Conservation (phyloP, 2,113 vertebrate genomes). For the Trematomus loennbergii region DNA sequence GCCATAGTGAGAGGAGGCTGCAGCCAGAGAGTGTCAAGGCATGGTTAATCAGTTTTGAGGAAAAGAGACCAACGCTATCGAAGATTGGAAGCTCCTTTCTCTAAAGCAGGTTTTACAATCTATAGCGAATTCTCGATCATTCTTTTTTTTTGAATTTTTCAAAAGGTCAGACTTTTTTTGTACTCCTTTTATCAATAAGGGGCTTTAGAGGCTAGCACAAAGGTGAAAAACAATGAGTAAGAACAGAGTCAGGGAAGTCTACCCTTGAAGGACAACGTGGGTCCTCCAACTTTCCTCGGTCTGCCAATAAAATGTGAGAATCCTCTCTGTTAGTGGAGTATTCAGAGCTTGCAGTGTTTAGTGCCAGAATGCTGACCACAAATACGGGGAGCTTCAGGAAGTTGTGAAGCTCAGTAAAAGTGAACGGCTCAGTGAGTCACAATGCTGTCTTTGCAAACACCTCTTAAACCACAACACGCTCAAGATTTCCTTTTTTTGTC, state of each 20-base stretch:
- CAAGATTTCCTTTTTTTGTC: constrained; percentile 65
- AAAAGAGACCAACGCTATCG: constrained; percentile 56
- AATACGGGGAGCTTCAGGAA: constrained; percentile 75
- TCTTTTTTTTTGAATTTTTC: constrained; percentile 34
- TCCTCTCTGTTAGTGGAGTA: constrained; percentile 50
- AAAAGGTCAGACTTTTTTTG: constrained; percentile 52
- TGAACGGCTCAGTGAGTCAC: constrained; percentile 78
- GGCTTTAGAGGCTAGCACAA: constrained; percentile 42
- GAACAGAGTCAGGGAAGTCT: constrained; percentile 36
- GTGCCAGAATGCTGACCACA: constrained; percentile 64
- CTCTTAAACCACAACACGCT: constrained; percentile 76
- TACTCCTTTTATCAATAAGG: constrained; percentile 17
- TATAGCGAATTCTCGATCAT: constrained; percentile 59
- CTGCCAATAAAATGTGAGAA: constrained; percentile 72
- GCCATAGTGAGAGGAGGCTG: constrained; percentile 46
- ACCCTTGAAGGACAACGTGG: constrained; percentile 61
- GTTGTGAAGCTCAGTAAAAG: constrained; percentile 79
- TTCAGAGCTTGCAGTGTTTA: constrained; percentile 67
- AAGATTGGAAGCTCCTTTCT: constrained; percentile 42
- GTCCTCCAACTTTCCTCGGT: constrained; percentile 52
- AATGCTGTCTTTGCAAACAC: constrained; percentile 73
- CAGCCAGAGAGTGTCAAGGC: constrained; percentile 49
- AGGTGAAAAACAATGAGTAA: constrained; percentile 65
- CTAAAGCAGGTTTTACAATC: constrained; percentile 65
- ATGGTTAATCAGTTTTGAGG: constrained; percentile 69